A percentile compares a stretch with the other conserved stretches of the same genome.
Evolutionary conservation across 2,888 invertebrate species (phyloP).

Genomic region (Cryptophagus acutangulus): DNA sequence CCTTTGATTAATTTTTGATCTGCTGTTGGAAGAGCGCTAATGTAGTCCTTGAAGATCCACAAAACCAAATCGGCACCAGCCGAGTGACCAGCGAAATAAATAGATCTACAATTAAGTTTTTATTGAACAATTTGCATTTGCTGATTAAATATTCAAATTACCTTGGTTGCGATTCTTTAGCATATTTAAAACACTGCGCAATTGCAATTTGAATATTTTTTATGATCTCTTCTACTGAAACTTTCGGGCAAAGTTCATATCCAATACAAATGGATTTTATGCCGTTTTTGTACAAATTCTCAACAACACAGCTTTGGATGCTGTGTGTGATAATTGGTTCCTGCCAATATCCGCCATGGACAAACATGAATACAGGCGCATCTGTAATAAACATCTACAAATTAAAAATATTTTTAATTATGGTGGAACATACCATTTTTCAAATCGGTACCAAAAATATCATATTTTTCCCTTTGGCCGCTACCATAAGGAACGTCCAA

Average conservation of each 20-base stretch:
- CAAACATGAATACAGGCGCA: conserved; percentile 70
- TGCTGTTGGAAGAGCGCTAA: conserved; percentile 30
- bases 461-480: conserved; percentile 59
- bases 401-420: conserved; percentile 35
- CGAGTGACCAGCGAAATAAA: conserved; percentile 62
- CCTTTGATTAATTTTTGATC: conserved; percentile 52
- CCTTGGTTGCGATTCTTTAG: conserved; percentile 63
- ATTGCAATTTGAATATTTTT: conserved; percentile 61
- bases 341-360: conserved; percentile 92
- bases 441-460: conserved; percentile 67
- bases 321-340: conserved; percentile 37
- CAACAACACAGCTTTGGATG: conserved; percentile 29
- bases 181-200: conserved; percentile 60
- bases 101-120: conserved; percentile 37
- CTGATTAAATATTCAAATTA: conserved; percentile 41
- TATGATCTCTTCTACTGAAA: conserved; percentile 58
- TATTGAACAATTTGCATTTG: too few relatives aligned
- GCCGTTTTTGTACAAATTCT: conserved; percentile 54
- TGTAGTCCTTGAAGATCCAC: conserved; percentile 53
- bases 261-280: conserved; percentile 71
- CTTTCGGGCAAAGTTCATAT: conserved; percentile 73
- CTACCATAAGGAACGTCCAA: conserved; percentile 64
- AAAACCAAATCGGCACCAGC: conserved; percentile 79
- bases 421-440: too few relatives aligned
- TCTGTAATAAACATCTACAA: conserved; percentile 48